These are phyloP conservation scores for Phylloscopus whistleri DNA, from an alignment of 2,113 vertebrate species.

Conservation along the genomic window DNA sequence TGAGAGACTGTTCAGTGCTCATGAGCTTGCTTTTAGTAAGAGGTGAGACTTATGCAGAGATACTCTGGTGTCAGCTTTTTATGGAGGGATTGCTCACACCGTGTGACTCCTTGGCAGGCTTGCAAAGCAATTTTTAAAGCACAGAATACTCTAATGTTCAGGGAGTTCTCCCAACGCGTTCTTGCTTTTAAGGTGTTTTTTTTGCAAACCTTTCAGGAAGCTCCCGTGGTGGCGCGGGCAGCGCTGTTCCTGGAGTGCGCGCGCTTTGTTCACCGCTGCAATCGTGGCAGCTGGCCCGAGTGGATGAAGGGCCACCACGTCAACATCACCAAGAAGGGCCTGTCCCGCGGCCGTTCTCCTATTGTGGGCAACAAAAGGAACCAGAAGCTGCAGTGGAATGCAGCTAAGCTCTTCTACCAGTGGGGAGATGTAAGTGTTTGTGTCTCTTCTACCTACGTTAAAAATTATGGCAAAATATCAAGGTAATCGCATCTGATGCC, in stretches of 20 bases:
- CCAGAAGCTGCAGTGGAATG: slow-evolving; percentile 98
- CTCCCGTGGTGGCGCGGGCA: slow-evolving; percentile 91
- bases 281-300: slow-evolving; percentile 97
- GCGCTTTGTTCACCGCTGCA: slow-evolving; percentile 95
- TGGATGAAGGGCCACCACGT: slow-evolving; percentile 99
- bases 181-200: neutral
- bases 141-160: neutral
- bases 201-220: slow-evolving; percentile 78
- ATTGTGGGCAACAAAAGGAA: slow-evolving; percentile 95
- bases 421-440: slow-evolving; percentile 92
- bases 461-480: neutral
- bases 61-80: neutral
- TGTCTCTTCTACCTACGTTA: neutral
- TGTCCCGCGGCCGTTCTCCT: slow-evolving; percentile 92
- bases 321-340: slow-evolving; percentile 93
- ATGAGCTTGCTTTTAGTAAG: neutral
- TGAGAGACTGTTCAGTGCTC: neutral
- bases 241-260: slow-evolving; percentile 96
- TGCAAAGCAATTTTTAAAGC: neutral
- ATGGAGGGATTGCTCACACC: neutral
- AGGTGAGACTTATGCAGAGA: neutral
- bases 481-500: neutral
- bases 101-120: neutral
- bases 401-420: slow-evolving; percentile 97
- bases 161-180: neutral